Evolutionary conservation across 2,113 vertebrate genomes (phyloP).

Genomic region (Nothocercus nigrocapillus): DNA sequence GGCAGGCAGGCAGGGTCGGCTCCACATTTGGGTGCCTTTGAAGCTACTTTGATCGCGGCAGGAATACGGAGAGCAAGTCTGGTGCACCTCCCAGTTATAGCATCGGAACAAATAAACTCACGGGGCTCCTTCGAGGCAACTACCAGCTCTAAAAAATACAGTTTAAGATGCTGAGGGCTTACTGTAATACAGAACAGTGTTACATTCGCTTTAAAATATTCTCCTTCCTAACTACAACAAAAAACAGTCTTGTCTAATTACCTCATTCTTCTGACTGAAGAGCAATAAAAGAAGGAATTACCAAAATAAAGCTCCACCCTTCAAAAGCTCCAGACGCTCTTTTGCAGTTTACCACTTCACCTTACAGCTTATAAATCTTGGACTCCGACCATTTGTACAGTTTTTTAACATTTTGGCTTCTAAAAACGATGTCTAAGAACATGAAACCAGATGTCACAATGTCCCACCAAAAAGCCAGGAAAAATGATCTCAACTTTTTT

Average conservation of each 20-base stretch:
- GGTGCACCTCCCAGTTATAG: not conserved
- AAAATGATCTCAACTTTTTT: not conserved
- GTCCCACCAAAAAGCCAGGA: not conserved
- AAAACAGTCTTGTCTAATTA: slow-evolving; percentile 38
- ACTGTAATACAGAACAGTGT: not conserved
- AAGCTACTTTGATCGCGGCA: slow-evolving; percentile 37
- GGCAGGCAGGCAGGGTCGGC: slow-evolving; percentile 21
- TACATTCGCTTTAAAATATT: slow-evolving; percentile 17
- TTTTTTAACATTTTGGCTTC: slow-evolving; percentile 40
- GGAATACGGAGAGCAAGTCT: not conserved
- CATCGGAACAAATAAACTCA: slow-evolving; percentile 23
- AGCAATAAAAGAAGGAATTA: slow-evolving; percentile 44
- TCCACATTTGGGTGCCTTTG: slow-evolving; percentile 29
- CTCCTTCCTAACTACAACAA: slow-evolving; percentile 12
- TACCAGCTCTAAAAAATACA: not conserved
- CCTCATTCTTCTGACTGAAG: slow-evolving; percentile 49
- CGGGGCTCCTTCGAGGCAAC: slow-evolving; percentile 9
- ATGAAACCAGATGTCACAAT: not conserved
- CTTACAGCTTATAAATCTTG: slow-evolving; percentile 57
- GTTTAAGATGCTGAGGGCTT: not conserved
- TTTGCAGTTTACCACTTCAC: slow-evolving; percentile 44
- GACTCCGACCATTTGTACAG: not conserved
- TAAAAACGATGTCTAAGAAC: slow-evolving; percentile 37
- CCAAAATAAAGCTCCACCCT: slow-evolving; percentile 59
- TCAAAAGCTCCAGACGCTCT: slow-evolving; percentile 40